Conservation (phyloP, 2,888 invertebrate genomes). For the Himalopsyche anomala region DNA sequence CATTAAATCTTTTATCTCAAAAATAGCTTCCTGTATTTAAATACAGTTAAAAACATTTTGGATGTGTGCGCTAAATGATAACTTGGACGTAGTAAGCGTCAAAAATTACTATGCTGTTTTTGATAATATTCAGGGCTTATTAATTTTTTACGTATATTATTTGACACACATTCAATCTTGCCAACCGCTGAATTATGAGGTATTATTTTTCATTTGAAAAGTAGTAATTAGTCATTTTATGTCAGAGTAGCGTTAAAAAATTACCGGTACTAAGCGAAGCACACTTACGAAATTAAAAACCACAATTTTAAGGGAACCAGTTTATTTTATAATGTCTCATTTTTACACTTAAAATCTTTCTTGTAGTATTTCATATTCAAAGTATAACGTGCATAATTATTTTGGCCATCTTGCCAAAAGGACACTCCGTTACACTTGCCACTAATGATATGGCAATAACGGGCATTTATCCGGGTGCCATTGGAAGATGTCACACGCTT, state of each 20-base stretch:
- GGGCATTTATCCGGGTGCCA: not conserved
- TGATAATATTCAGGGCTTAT: too few relatives aligned
- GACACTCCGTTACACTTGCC: not conserved
- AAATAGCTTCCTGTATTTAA: too few relatives aligned
- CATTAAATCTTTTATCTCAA: too few relatives aligned
- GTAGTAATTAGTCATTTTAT: not conserved
- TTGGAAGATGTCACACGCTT: conserved; percentile 5
- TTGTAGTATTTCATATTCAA: not conserved
- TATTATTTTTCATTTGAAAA: not conserved
- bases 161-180: not conserved
- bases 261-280: not conserved
- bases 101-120: too few relatives aligned
- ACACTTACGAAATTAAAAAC: not conserved
- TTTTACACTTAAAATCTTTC: not conserved
- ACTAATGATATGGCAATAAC: conserved; percentile 10
- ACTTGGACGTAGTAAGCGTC: too few relatives aligned
- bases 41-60: too few relatives aligned
- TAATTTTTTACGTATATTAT: too few relatives aligned
- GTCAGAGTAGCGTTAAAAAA: not conserved
- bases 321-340: not conserved
- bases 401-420: not conserved
- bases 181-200: not conserved
- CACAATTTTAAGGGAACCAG: not conserved
- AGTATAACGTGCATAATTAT: not conserved
- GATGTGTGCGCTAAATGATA: too few relatives aligned